These are phyloP conservation scores for Trogon surrucura DNA, from an alignment of 2,113 vertebrate species.

Conservation along the genomic window DNA sequence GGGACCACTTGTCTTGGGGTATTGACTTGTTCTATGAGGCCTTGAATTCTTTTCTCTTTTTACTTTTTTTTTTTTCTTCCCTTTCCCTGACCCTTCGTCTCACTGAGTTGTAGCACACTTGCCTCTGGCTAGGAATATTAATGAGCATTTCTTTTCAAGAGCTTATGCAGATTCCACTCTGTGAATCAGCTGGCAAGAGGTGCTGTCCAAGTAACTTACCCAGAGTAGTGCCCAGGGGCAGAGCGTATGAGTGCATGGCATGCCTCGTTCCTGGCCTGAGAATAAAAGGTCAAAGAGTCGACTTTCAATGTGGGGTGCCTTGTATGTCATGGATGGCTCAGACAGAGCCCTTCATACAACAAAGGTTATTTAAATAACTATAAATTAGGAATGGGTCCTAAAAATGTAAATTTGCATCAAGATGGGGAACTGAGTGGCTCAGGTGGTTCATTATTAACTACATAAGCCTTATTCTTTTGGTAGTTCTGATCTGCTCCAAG, in stretches of 20 bases:
- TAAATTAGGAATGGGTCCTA: neutral
- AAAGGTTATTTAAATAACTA: slow-evolving; percentile 51
- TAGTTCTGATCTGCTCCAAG: neutral
- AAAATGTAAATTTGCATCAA: neutral
- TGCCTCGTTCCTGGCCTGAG: slow-evolving; percentile 28
- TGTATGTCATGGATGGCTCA: slow-evolving; percentile 8
- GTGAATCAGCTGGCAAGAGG: slow-evolving; percentile 57
- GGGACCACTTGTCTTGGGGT: slow-evolving; percentile 46
- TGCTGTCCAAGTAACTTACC: slow-evolving; percentile 58
- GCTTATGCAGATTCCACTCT: slow-evolving; percentile 59
- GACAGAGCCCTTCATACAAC: neutral
- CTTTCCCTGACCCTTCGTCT: slow-evolving; percentile 42
- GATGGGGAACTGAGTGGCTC: neutral
- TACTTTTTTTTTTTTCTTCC: neutral
- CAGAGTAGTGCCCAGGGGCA: slow-evolving; percentile 35
- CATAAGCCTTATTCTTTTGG: neutral
- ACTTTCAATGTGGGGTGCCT: slow-evolving; percentile 21
- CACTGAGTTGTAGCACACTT: slow-evolving; percentile 54
- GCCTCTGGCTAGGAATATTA: slow-evolving; percentile 69
- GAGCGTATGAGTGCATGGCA: neutral
- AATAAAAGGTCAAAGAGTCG: slow-evolving; percentile 55
- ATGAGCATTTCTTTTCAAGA: slow-evolving; percentile 66
- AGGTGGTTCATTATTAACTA: slow-evolving; percentile 13
- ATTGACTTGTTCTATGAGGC: slow-evolving; percentile 42
- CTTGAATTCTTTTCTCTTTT: slow-evolving; percentile 32